Conservation (phyloP, 2,888 invertebrate genomes). For the Trissolcus japonicus region DNA sequence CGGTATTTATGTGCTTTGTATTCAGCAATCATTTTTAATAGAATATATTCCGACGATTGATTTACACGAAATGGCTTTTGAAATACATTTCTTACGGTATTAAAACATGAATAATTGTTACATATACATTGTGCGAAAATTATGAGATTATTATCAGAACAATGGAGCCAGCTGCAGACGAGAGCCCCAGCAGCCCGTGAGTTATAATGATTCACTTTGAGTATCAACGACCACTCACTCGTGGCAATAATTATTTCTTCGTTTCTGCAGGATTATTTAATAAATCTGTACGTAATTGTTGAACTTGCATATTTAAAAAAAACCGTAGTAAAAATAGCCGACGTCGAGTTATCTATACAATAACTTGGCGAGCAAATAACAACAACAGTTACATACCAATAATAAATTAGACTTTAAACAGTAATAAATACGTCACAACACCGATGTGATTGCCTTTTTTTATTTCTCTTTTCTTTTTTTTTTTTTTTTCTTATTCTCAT, state of each 20-base stretch:
- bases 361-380: constrained; percentile 9
- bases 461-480: constrained; percentile 3
- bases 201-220: constrained; percentile 43
- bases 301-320: constrained; percentile 30
- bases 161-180: constrained; percentile 29
- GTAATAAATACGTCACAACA: constrained; percentile 41
- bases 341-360: constrained; percentile 15
- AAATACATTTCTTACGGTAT: constrained; percentile 27
- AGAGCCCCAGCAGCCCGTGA: constrained; percentile 5
- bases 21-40: constrained; percentile 12
- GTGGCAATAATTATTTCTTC: constrained; percentile 36
- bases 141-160: constrained; percentile 41
- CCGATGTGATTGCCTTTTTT: constrained; percentile 6
- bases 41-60: constrained; percentile 14
- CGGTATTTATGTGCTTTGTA: neutral
- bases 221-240: constrained; percentile 14
- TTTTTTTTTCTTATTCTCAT: constrained; percentile 6
- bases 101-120: constrained; percentile 39
- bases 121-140: constrained; percentile 32
- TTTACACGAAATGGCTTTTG: constrained; percentile 17
- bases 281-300: constrained; percentile 33
- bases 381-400: constrained; percentile 11
- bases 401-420: constrained; percentile 44
- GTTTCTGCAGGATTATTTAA: constrained; percentile 42
- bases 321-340: constrained; percentile 8